Evolutionary conservation across 2,113 vertebrate genomes (phyloP).

Genomic region (Burhinus bistriatus): DNA sequence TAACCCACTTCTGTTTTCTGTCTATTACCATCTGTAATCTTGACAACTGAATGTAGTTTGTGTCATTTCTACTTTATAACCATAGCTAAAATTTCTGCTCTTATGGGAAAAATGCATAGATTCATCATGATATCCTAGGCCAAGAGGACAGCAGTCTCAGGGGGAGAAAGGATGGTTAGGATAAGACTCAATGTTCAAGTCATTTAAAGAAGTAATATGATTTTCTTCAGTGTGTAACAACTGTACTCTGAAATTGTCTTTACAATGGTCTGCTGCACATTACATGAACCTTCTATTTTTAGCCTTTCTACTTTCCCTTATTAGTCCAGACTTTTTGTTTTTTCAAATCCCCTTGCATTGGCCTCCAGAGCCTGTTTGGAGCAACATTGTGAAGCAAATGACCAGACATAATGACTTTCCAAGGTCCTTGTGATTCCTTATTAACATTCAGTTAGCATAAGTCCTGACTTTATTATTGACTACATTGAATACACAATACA

Average conservation of each 20-base stretch:
- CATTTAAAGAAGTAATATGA: not conserved
- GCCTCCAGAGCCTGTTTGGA: slow-evolving; percentile 76
- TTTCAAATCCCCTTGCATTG: slow-evolving; percentile 64
- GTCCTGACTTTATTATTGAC: slow-evolving; percentile 99
- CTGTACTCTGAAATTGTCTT: not conserved
- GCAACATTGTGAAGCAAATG: slow-evolving; percentile 79
- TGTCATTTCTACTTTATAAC: not conserved
- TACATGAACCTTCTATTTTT: slow-evolving; percentile 1
- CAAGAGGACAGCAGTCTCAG: not conserved
- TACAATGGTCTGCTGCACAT: not conserved
- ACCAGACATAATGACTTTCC: slow-evolving; percentile 94
- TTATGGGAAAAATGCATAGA: fast-evolving
- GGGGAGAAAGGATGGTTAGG: not conserved
- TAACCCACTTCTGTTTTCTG: not conserved
- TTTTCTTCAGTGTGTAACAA: not conserved
- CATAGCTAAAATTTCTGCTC: not conserved
- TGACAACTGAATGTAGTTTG: not conserved
- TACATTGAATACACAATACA: slow-evolving; percentile 99
- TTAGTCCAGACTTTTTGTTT: slow-evolving; percentile 31
- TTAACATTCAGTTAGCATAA: slow-evolving; percentile 97
- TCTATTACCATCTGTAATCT: not conserved
- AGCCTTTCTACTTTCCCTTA: slow-evolving; percentile 50
- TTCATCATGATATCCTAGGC: not conserved
- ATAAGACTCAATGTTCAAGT: not conserved
- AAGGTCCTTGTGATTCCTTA: slow-evolving; percentile 96